A percentile compares a stretch with the other conserved stretches of the same genome.
Conservation (phyloP, 2,797 vertebrate genomes). For the Staurois parvus region DNA sequence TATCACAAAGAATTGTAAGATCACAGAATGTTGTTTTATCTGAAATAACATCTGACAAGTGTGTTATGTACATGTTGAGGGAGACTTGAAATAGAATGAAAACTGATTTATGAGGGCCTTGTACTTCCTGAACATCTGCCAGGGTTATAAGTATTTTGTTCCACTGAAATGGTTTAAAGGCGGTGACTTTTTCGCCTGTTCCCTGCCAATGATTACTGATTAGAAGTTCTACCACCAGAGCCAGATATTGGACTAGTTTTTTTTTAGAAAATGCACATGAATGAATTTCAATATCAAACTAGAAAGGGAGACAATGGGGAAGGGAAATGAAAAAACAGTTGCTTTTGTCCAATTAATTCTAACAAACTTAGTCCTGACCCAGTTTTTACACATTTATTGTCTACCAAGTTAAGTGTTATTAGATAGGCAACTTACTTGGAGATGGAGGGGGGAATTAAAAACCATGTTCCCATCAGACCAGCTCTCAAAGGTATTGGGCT, state of each 20-base stretch:
- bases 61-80: background rate
- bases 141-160: background rate
- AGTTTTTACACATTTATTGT: too few relatives aligned
- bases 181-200: background rate
- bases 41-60: background rate
- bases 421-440: too few relatives aligned
- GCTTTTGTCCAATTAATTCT: background rate
- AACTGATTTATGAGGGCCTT: background rate
- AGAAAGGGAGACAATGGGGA: background rate
- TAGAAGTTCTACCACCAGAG: background rate
- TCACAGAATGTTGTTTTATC: background rate
- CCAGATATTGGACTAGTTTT: background rate
- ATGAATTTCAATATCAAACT: background rate
- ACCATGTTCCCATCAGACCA: too few relatives aligned
- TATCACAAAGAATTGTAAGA: background rate
- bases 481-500: too few relatives aligned
- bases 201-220: background rate
- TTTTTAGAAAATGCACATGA: background rate
- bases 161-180: background rate
- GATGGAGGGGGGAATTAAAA: too few relatives aligned
- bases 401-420: too few relatives aligned
- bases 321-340: too few relatives aligned
- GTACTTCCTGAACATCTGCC: slow-evolving; percentile 5
- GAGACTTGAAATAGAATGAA: background rate
- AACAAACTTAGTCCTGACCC: background rate